Evolutionary conservation across 2,797 vertebrate genomes (phyloP).

Genomic region (Muraenolepis orangiensis): DNA sequence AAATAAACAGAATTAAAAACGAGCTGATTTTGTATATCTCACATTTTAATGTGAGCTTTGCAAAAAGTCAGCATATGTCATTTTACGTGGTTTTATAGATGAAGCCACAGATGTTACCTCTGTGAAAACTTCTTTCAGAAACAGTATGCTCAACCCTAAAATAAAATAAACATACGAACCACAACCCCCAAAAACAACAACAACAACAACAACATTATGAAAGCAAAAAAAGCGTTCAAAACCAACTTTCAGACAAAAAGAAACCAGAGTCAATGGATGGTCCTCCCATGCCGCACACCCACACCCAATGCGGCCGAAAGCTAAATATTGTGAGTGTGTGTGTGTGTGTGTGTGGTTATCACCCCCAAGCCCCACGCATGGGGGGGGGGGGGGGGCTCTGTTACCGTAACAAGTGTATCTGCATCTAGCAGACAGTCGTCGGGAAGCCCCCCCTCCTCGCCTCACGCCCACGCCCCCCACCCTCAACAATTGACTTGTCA

Average conservation of each 20-base stretch:
- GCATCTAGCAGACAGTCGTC: conserved; percentile 63
- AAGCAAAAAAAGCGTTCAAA: no score
- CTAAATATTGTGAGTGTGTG: no score
- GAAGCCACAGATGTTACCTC: neutral
- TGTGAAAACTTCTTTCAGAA: neutral
- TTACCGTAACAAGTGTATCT: conserved; percentile 72
- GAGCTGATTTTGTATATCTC: neutral
- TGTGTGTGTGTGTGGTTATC: no score
- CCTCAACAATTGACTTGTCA: conserved; percentile 88
- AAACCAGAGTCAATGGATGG: no score
- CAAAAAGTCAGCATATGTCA: neutral
- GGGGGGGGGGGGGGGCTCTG: no score
- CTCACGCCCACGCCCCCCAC: conserved; percentile 71
- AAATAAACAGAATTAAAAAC: neutral
- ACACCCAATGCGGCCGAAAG: no score
- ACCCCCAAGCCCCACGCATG: neutral
- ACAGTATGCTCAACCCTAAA: neutral
- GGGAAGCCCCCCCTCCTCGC: conserved; percentile 60
- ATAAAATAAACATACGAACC: no score
- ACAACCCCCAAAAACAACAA: no score
- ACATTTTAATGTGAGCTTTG: neutral
- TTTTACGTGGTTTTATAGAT: neutral
- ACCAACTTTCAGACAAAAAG: no score
- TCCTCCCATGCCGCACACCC: no score
- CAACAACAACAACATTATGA: no score